Percentiles rank a stretch among this genome's conserved stretches.
Conservation (phyloP, 2,888 invertebrate species). For the Chrysotoxum bicinctum region DNA sequence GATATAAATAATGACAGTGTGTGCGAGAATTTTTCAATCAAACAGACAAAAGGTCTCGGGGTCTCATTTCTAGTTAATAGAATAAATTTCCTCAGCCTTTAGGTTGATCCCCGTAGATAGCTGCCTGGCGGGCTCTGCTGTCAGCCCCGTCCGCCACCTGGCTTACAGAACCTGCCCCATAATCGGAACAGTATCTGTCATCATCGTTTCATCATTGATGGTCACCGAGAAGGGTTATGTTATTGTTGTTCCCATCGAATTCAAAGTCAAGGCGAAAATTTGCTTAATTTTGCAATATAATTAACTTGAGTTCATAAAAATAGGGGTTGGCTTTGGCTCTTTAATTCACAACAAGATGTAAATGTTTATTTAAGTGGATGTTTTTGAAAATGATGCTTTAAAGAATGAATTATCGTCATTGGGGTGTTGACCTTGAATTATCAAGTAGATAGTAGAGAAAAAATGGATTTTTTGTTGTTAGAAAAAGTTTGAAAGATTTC, state of each 20-base stretch:
- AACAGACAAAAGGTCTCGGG: conserved; percentile 55
- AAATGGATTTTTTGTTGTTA: background rate
- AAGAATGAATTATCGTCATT: background rate
- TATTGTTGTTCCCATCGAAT: conserved; percentile 18
- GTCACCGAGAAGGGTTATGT: conserved; percentile 13
- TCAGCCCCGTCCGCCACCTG: background rate
- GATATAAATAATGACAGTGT: background rate
- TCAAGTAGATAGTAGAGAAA: background rate
- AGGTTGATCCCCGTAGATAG: conserved; percentile 27
- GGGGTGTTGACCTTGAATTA: background rate
- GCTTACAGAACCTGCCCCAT: conserved; percentile 2
- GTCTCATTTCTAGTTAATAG: conserved; percentile 54
- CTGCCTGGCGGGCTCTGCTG: background rate
- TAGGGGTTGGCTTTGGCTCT: conserved; percentile 12
- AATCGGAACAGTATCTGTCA: background rate
- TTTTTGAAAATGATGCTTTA: background rate
- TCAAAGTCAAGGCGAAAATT: conserved; percentile 49
- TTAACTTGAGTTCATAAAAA: background rate
- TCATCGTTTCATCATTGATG: conserved; percentile 6
- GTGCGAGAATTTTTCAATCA: conserved; percentile 34
- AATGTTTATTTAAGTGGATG: conserved; percentile 8
- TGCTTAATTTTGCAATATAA: conserved; percentile 49
- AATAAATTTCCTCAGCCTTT: conserved; percentile 34
- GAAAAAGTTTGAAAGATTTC: background rate
- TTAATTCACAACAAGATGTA: conserved; percentile 8